Evolutionary conservation across 2,888 invertebrate genomes (phyloP).

Genomic region (Antheraea assamensis): DNA sequence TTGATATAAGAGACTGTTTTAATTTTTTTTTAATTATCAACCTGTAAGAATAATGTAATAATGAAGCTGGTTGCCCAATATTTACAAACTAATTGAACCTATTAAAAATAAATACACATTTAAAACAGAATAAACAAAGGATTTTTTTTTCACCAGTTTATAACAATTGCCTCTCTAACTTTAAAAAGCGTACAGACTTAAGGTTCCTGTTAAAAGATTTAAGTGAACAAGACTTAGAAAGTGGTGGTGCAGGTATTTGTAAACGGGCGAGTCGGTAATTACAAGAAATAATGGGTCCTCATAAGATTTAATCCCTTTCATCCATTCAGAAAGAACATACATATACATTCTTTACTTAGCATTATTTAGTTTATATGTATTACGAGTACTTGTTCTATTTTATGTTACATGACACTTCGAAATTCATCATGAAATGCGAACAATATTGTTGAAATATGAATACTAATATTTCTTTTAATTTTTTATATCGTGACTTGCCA

Average conservation of each 20-base stretch:
- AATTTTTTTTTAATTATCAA: too few species aligned
- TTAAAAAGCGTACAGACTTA: neutral
- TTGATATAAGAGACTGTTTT: neutral
- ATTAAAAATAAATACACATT: neutral
- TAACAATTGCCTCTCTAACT: neutral
- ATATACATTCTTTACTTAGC: neutral
- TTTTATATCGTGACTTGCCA: too few species aligned
- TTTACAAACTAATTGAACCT: too few species aligned
- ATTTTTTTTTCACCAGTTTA: neutral
- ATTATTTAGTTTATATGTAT: neutral
- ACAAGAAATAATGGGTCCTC: conserved; percentile 37
- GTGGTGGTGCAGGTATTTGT: conserved; percentile 49
- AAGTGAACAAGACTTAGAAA: conserved; percentile 44
- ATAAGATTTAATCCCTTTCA: neutral
- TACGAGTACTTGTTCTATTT: neutral
- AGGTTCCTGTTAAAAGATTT: conserved; percentile 8
- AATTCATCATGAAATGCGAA: conserved; percentile 48
- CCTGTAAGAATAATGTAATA: neutral
- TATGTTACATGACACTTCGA: conserved; percentile 11
- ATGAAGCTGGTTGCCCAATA: too few species aligned
- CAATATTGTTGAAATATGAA: conserved; percentile 49
- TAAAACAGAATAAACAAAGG: neutral
- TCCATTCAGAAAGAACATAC: conserved; percentile 31
- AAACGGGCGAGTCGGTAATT: conserved; percentile 44
- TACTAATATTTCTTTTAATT: neutral